Conservation (phyloP, 2,797 vertebrate species). For the Cryptoprocta ferox region DNA sequence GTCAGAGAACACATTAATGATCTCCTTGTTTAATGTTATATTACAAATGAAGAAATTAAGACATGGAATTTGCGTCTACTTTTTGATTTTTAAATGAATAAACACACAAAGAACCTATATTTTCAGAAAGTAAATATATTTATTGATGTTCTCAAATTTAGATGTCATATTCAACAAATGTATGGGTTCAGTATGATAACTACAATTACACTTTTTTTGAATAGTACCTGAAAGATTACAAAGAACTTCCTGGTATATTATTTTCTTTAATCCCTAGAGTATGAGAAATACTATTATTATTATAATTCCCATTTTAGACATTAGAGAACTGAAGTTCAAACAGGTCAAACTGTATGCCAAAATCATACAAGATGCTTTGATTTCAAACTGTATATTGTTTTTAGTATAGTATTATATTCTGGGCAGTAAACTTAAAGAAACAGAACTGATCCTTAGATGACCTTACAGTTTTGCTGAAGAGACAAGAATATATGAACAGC, state of each 20-base stretch:
- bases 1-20: not conserved
- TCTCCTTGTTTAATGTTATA: not conserved
- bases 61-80: not conserved
- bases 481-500: not conserved
- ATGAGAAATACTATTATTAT: not conserved
- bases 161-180: not conserved
- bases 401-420: not conserved
- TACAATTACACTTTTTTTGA: not conserved
- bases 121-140: slow-evolving; percentile 19
- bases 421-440: not conserved
- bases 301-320: not conserved
- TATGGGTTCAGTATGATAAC: not conserved
- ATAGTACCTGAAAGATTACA: not conserved
- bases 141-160: not conserved
- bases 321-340: not conserved
- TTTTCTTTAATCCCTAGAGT: slow-evolving; percentile 1
- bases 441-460: not conserved
- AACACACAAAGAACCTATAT: not conserved
- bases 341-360: not conserved
- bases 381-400: not conserved
- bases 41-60: slow-evolving; percentile 7
- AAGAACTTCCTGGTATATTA: not conserved
- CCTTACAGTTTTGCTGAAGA: not conserved
- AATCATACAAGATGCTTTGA: not conserved
- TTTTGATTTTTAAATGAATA: not conserved